Conservation (phyloP, 2,888 invertebrate species). For the Troides oblongomaculatus region DNA sequence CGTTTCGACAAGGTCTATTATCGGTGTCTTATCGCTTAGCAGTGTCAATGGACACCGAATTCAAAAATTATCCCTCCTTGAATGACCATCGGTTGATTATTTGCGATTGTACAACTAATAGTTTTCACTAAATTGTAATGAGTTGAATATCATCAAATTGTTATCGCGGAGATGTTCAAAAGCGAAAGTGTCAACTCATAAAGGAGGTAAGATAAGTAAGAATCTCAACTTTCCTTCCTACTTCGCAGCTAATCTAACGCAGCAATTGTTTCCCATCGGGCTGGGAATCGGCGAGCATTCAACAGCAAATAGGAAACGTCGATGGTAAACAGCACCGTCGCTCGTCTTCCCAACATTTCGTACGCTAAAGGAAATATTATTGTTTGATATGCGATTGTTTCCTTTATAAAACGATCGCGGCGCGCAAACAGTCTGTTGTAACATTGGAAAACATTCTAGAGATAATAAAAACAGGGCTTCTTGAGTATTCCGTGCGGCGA, state of each 20-base stretch:
- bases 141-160: too few species aligned
- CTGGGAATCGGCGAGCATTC: constrained; percentile 10
- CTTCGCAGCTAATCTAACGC: too few species aligned
- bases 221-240: too few species aligned
- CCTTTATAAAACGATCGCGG: not conserved
- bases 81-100: too few species aligned
- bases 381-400: constrained; percentile 7
- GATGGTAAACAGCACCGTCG: constrained; percentile 4
- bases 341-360: constrained; percentile 9
- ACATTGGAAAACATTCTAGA: not conserved
- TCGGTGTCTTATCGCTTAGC: too few species aligned
- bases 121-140: too few species aligned
- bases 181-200: too few species aligned
- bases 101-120: too few species aligned
- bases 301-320: constrained; percentile 9
- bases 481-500: constrained; percentile 12
- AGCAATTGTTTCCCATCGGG: not conserved
- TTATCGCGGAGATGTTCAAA: too few species aligned
- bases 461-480: constrained; percentile 7
- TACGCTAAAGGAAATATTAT: constrained; percentile 19
- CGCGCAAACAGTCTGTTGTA: not conserved
- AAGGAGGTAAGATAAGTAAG: too few species aligned
- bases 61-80: too few species aligned
- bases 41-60: too few species aligned
- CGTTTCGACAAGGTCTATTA: not conserved